A percentile compares a stretch with the other conserved stretches of the same genome.
Conservation (phyloP, 2,888 invertebrate genomes). For the Tetramorium bicarinatum region DNA sequence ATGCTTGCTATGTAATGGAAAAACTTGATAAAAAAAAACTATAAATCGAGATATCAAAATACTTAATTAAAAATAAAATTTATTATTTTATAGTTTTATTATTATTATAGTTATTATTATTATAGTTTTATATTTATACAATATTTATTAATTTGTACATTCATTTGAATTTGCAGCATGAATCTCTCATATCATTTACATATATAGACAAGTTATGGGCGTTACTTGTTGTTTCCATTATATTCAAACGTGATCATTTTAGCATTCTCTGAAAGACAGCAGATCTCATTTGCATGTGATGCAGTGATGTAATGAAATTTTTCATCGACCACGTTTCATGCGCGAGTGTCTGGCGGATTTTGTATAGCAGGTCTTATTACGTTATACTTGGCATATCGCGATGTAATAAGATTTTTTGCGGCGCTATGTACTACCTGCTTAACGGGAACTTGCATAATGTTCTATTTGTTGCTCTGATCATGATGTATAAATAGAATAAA, state of each 20-base stretch:
- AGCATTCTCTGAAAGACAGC: slow-evolving; percentile 3
- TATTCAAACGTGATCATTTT: not conserved
- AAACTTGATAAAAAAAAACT: not conserved
- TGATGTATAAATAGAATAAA: slow-evolving; percentile 44
- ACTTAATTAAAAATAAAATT: not conserved
- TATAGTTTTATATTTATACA: not conserved
- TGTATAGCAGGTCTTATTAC: slow-evolving; percentile 2
- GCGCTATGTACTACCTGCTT: slow-evolving; percentile 18
- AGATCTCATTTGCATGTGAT: not conserved
- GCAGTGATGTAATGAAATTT: slow-evolving; percentile 16
- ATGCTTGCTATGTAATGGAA: not conserved
- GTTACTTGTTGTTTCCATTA: not conserved
- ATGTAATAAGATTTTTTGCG: slow-evolving; percentile 31
- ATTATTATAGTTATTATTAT: no score
- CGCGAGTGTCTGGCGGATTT: slow-evolving; percentile 22
- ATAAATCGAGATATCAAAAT: not conserved
- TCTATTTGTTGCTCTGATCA: slow-evolving; percentile 42
- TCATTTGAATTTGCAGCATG: not conserved
- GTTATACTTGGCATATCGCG: not conserved
- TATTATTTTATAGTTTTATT: no score
- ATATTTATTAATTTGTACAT: not conserved
- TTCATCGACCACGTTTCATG: slow-evolving; percentile 10
- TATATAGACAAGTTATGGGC: not conserved
- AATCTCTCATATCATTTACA: not conserved
- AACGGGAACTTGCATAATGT: slow-evolving; percentile 47